Base-by-base conservation (phyloP, 2,797 vertebrate species). In the Spinibarbus caldwelli region DNA sequence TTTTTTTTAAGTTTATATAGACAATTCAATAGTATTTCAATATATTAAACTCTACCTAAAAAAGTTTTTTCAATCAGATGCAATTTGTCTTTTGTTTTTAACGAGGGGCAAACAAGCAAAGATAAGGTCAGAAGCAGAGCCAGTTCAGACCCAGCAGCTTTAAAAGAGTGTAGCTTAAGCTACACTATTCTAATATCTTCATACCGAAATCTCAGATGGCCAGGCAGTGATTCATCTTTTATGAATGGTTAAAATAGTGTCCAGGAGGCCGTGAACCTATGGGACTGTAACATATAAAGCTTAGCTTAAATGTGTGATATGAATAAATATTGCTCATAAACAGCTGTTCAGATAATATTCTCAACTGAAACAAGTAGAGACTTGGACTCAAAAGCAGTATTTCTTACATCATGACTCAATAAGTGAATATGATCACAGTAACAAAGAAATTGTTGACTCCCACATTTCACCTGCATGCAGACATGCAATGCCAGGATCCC, bases 1-100 rank as follows among this genome's bases (percentile, higher is more conserved):
- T 91, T 87, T 34, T 92, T 91, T 90, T 87, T 72, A 71, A 15
- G 3, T 62, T n/a, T 72, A n/a, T 49, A 31, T n/a, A n/a, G 45
- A 29, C n/a, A 54, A n/a, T 31, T 64, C 26, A 80, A 19, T 14
- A 14, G 19, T 31, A 52, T 72, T 41, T 47, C 2, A 29, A 70
- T 26, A 34, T 47, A n/a, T 41, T 57, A 82, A 62, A 31, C 36
- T 29, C 19, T 29, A n/a, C 36, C 15, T 6, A 31, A 59, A 29
- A n/a, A 38, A 14, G 6, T 1, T 23, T n/a, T 38, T 72, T 31
- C 2, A 52, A 41, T 21, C 11, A 43, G 26, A 71, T 57, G 36
- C 23, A 43, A 57, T 57, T 38, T 68, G 31, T 67, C 26, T 78
- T 62, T 41, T 78, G 36, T 59, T 52, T 19, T 29, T 59, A 38